Evolutionary conservation across 92 coral and sea anemone genomes (phyloP).

Genomic region (Epizoanthus rinbou): DNA sequence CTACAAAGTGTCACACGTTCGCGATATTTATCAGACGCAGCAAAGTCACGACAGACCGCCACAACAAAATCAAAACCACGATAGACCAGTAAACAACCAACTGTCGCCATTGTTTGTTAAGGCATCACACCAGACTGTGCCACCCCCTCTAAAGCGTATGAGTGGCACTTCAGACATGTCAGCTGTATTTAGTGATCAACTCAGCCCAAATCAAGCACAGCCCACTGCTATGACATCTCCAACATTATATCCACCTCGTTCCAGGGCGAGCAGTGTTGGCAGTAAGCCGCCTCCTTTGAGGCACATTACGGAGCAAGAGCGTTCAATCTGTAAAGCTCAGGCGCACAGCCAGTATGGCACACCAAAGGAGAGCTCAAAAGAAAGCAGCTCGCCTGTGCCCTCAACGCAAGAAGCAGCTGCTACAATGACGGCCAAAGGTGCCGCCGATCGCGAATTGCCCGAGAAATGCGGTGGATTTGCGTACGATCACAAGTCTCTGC

Average conservation of each 20-base stretch:
- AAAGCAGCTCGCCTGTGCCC: not conserved
- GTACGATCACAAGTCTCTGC: conserved; percentile 72
- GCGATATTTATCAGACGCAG: not conserved
- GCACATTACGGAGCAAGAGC: conserved; percentile 19
- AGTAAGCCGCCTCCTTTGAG: conserved; percentile 32
- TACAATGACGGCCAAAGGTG: conserved; percentile 1
- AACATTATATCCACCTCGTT: not conserved
- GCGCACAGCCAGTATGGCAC: not conserved
- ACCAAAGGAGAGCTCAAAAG: not conserved
- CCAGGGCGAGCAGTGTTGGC: conserved; percentile 21
- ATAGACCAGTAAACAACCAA: not conserved
- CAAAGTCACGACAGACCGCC: not conserved
- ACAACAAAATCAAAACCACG: conserved; percentile 10
- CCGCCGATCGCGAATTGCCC: conserved; percentile 15
- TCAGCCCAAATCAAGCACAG: conserved; percentile 2
- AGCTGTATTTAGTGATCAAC: not conserved
- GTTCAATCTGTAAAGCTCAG: not conserved
- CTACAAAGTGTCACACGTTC: not conserved
- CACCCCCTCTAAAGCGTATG: conserved; percentile 33
- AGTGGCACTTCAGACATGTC: not conserved
- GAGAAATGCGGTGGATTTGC: conserved; percentile 78
- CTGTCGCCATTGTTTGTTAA: conserved; percentile 5
- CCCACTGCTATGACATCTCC: conserved; percentile 12
- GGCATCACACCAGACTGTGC: not conserved
- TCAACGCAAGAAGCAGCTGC: not conserved